These are phyloP conservation scores for Leptonema lineaticorne DNA, from an alignment of 1,140 invertebrate species.

Conservation along the genomic window DNA sequence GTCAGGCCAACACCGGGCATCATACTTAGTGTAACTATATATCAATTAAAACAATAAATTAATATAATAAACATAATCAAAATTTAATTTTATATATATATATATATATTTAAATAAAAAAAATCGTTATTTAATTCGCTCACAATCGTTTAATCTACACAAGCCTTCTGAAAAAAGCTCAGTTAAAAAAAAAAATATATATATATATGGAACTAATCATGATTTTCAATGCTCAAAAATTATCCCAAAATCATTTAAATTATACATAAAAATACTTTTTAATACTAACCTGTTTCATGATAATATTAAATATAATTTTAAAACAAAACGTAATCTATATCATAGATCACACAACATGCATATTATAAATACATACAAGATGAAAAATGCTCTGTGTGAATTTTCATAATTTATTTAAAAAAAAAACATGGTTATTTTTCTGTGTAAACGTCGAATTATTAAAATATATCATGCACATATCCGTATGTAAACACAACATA, in stretches of 20 bases:
- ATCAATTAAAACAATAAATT: not conserved
- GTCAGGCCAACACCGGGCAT: conserved; percentile 55
- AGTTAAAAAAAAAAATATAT: no score
- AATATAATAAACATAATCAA: not conserved
- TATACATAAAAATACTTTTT: not conserved
- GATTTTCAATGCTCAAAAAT: no score
- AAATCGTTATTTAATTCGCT: no score
- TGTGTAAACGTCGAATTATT: not conserved
- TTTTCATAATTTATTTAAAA: not conserved
- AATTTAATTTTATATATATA: no score
- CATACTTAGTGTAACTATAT: conserved; percentile 54
- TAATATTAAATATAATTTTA: no score
- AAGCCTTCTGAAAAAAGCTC: no score
- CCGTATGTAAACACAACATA: not conserved
- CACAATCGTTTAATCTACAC: no score
- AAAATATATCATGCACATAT: not conserved
- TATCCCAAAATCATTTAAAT: no score
- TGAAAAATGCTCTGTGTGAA: not conserved
- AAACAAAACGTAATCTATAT: not conserved
- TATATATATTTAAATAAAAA: no score
- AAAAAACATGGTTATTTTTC: no score
- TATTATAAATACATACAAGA: not conserved
- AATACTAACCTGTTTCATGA: not conserved
- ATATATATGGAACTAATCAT: no score
- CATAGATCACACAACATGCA: not conserved